Conservation (phyloP, 2,888 invertebrate species). For the Octonoba sinensis region DNA sequence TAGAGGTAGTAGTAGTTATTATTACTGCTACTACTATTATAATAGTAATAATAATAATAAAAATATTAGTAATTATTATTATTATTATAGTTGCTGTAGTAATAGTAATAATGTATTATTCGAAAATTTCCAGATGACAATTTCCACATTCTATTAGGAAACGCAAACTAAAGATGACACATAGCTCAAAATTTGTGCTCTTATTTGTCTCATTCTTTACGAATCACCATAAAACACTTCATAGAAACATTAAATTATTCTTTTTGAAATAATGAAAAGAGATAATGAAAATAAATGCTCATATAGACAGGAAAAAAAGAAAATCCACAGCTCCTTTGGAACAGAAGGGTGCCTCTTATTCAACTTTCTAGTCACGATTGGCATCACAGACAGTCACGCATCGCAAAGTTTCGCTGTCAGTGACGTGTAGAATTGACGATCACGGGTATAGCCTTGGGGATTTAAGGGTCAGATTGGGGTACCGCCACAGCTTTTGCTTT, state of each 20-base stretch:
- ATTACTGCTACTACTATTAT: no score
- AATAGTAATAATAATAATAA: no score
- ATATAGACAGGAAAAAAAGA: background rate
- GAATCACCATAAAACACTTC: slow-evolving; percentile 7
- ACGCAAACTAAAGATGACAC: no score
- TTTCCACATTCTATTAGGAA: no score
- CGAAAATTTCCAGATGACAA: no score
- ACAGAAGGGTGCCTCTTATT: slow-evolving; percentile 26
- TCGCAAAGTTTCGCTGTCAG: slow-evolving; percentile 36
- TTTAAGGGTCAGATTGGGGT: slow-evolving; percentile 31
- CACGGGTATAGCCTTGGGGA: slow-evolving; percentile 33
- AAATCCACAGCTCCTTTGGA: background rate
- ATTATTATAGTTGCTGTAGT: no score
- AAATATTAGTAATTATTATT: no score
- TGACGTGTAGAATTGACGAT: slow-evolving; percentile 42
- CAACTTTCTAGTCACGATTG: slow-evolving; percentile 39
- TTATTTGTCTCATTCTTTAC: no score
- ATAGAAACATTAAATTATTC: slow-evolving; percentile 12
- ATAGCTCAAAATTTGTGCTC: no score
- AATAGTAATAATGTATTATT: no score
- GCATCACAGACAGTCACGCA: slow-evolving; percentile 49
- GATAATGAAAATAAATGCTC: slow-evolving; percentile 1
- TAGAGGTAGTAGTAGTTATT: no score
- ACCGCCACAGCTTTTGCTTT: slow-evolving; percentile 11
- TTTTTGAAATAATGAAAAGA: slow-evolving; percentile 6